These are phyloP conservation scores for Sandelia bainsii DNA, from an alignment of 2,797 vertebrate species.

Conservation along the genomic window DNA sequence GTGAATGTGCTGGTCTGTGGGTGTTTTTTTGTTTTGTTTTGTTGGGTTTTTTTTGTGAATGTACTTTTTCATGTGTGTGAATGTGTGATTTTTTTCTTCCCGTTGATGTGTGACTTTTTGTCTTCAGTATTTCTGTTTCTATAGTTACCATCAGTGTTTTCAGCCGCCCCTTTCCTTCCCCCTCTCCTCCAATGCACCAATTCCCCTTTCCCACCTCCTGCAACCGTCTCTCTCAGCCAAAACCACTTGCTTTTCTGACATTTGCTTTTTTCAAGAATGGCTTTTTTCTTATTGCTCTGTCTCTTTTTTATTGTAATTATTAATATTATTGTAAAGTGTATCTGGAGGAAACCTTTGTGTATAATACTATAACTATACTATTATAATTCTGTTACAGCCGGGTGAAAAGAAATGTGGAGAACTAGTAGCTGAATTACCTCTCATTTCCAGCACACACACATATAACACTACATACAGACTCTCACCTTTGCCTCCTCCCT, in stretches of 20 bases:
- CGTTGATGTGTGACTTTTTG: conserved; percentile 39
- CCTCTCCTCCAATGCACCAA: conserved; percentile 49
- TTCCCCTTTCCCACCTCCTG: conserved; percentile 49
- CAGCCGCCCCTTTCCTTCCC: conserved; percentile 3
- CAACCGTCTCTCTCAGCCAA: conserved; percentile 69
- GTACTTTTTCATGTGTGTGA: conserved; percentile 65
- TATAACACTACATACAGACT: conserved; percentile 67
- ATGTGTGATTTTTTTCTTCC: conserved; percentile 33
- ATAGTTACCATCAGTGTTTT: conserved; percentile 77
- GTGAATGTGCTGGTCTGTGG: conserved; percentile 38
- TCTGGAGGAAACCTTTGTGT: conserved; percentile 79
- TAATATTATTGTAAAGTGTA: conserved; percentile 81
- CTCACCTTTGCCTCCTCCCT: conserved; percentile 23
- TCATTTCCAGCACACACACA: conserved; percentile 57
- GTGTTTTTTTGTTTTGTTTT: conserved; percentile 8
- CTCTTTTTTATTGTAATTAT: conserved; percentile 37
- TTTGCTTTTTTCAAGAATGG: conserved; percentile 69
- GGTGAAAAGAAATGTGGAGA: conserved; percentile 70
- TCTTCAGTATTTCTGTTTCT: conserved; percentile 60
- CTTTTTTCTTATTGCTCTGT: conserved; percentile 70
- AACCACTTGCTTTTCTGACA: conserved; percentile 66
- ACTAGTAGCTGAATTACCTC: conserved; percentile 82
- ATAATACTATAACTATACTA: conserved; percentile 77
- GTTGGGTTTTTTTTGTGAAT: conserved; percentile 57
- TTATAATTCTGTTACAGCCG: conserved; percentile 79